Base-by-base conservation (phyloP, 1,140 invertebrate species). In the Metopolophium dirhodum region DNA sequence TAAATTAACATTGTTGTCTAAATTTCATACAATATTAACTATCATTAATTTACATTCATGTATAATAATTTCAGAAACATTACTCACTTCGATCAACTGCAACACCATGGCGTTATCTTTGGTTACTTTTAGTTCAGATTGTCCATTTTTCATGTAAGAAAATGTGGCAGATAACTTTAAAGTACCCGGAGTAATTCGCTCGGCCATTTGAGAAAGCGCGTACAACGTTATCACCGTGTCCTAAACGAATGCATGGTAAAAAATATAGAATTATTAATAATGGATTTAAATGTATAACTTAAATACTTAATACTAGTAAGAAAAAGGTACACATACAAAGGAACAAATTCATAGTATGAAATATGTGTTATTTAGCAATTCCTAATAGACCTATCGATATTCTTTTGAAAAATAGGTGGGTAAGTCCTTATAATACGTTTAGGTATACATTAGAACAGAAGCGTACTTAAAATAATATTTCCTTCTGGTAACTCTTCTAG, bases 151-250 rank as follows among this genome's bases (percentile, higher is more conserved):
- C 41, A 95, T 95, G 93, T 96, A 96, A 23, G 95, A 95, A 77
- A 97, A 96, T 14, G 95, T 95, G 11, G 96, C 94, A 41, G 95
- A 95, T 8, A 97, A 94, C 57, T 97, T 96, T n/a, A 96, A 94
- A 93, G 96, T 95, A 89, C 96, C 96, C 94, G 95, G 96, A 95
- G 94, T 96, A 95, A 95, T 96, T 95, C 95, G 95, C 94, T 97
- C 96, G 47, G 97, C 97, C 92, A 98, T 96, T 94, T 96, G 96
- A 6, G 97, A 96, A 57, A 98, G 94, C 1, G 97, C 97, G 94
- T 97, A 96, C 68, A 98, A 95, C 20, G 96, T 97, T n/a, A 97
- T 96, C 1, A 97, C 97, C 0, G 97, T 97, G 93, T 97, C 97
- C 96, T 97, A 95, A 23, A 45, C 35, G 1, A 37, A 37, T 3